Evolutionary conservation across 2,888 invertebrate species (phyloP), one percentile per base, ranked within the genome.

Genomic region (Drosophila kanekoi): DNA sequence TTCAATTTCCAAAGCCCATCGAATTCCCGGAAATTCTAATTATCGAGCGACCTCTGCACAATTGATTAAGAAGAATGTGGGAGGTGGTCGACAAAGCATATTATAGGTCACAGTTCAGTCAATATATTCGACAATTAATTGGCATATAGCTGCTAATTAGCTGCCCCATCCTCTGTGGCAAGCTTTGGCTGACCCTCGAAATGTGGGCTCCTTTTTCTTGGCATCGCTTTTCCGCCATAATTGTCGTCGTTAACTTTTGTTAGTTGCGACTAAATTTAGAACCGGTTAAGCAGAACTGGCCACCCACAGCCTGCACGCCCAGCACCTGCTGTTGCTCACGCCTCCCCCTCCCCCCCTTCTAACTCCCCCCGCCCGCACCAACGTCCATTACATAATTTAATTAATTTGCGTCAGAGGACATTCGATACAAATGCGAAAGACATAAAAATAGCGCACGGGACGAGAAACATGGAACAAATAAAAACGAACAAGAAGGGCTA

Each of bases 381-480:
- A 43, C 33, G n/a, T 8, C 51, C 51, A 70, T 72, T 82, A 74
- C 58, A 87, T 77, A 82, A 85, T 79, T 82, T 87, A 83, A 83
- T 83, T 83, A 83, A 83, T 85, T 85, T 87, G 56, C 86, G 86
- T 87, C 85, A 85, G 62, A 81, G 82, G 88, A 83, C 86, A 83
- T 82, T 87, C 62, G 61, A 83, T 83, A 87, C 69, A 56, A 79
- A 73, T 66, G 77, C 44, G 43, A 61, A 60, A 16, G 51, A 52
- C 62, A 77, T 66, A 72, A 77, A 86, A 82, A 77, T 72, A 77
- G 64, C 73, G 23, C 45, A 47, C 43, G 43, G 51, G 44, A 66
- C 35, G 16, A 62, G 33, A 48, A 58, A 65, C 33, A 52, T 33
- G 70, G 44, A 47, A 23, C 23, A 58, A 59, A 59, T 54, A 60